Evolutionary conservation across 2,797 vertebrate species (phyloP), one percentile per base, ranked within the genome.

Genomic region (Octomys mimax): DNA sequence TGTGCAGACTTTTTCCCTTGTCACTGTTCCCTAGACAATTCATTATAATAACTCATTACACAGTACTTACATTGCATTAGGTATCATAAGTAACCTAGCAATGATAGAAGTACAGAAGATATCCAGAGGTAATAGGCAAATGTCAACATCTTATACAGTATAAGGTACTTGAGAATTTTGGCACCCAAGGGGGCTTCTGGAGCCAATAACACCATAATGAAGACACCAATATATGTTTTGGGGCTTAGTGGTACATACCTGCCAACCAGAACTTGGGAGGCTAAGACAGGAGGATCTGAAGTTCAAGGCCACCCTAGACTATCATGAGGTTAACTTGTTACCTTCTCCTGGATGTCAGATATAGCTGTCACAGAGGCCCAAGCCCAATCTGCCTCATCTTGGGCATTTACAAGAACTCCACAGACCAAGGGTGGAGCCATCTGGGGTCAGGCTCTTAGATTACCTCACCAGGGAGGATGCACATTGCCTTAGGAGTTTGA

Each of bases 311-410:
- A 77, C 31, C 49, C 49, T 79, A 18, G 49, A 33, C 28, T 78
- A 18, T 33, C 31, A 16, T 31, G 75, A 52, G 46, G 21, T 49
- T n/a, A 5, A 18, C 36, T 18, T 36, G 42, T 68, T 21, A n/a
- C 11, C 0, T 28, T 10, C 49, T 39, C 5, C 24, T 18, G 0
- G 18, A 4, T 5, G 10, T n/a, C 39, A 0, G 36, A 57, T 42
- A 21, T n/a, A 28, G 18, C 2, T 31, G 24, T 39, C 87, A 36
- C 0, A 0, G 71, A 70, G 52, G 9, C 66, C 4, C 0, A 3
- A 8, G 10, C 26, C 31, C 68, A 54, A 11, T 46, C 39, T 22
- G n/a, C 24, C 6, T 64, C 36, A 1, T 31, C 57, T 21, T 36
- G 0, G 0, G 16, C 33, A 12, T 52, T 73, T 33, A 75, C 64